Evolutionary conservation across 2,797 vertebrate genomes (phyloP), one percentile per base, ranked within the genome.

Genomic region (Apogon hyalosoma): DNA sequence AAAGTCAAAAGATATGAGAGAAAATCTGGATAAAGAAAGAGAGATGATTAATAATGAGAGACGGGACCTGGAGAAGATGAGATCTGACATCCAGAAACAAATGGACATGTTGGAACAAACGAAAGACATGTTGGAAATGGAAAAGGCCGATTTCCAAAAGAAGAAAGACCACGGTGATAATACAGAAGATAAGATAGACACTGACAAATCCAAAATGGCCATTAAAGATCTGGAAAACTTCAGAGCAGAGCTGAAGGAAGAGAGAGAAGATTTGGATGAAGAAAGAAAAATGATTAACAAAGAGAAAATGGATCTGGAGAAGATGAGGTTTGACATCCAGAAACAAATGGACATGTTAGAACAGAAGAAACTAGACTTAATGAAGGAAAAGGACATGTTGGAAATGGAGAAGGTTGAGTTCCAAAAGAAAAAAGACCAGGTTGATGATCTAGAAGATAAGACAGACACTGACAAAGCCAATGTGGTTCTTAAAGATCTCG

Each of bases 261-360:
- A 64, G 67, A 71, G 58, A 73, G 51, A 19, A 59, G 13, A 75
- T 48, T 5, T 63, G 36, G 33, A 73, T 53, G 49, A 63, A 54
- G 43, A n/a, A 0, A 53, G n/a, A 14, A 15, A 63, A 4, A 31
- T 8, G 3, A 43, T 49, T 6, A 38, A 15, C 8, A 11, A 48
- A 41, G 57, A 46, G 1, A 62, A 47, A 31, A 7, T n/a, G 9
- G 14, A 66, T 6, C 7, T 78, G 24, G 54, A 64, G 9, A 1
- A 14, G 15, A 54, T 64, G 24, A 54, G 28, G 11, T 41, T 36
- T 38, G 50, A 53, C 0, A 42, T 49, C 6, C 42, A 40, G 31
- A 39, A 43, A 48, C 41, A 62, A 56, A 42, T 5, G 11, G 21
- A 57, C 18, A 40, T 14, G 0, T 57, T 72, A 12, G 49, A 7